Evolutionary conservation across 2,797 vertebrate species (phyloP).

Genomic region (Sebastes minor): DNA sequence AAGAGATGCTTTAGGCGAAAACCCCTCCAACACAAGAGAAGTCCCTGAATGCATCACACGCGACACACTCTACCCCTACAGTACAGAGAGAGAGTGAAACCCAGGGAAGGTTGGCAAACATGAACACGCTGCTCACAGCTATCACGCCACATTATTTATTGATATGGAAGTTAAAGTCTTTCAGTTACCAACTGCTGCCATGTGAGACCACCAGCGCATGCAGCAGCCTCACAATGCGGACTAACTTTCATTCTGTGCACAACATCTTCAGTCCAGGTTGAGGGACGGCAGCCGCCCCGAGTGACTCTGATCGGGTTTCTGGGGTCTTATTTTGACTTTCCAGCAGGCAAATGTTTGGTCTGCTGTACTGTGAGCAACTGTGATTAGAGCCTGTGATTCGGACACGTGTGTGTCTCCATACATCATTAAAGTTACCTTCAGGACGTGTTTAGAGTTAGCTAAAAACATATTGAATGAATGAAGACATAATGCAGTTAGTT

Average conservation of each 20-base stretch:
- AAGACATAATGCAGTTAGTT: not conserved
- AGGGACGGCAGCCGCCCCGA: not conserved
- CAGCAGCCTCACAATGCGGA: not conserved
- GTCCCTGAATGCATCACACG: conserved; percentile 37
- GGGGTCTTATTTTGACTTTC: not conserved
- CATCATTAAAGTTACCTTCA: not conserved
- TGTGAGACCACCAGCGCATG: not conserved
- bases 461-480: not conserved
- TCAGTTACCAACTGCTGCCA: not conserved
- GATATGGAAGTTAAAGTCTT: conserved; percentile 22
- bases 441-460: not conserved
- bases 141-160: conserved; percentile 37
- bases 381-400: not conserved
- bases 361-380: not conserved
- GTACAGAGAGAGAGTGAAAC: not conserved
- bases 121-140: conserved; percentile 10
- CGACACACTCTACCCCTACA: not conserved
- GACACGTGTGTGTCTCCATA: not conserved
- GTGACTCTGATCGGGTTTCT: not conserved
- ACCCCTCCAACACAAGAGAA: not conserved
- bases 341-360: not conserved
- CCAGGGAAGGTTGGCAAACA: conserved; percentile 24
- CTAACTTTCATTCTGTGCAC: not conserved
- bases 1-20: conserved; percentile 20
- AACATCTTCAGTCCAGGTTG: not conserved